Evolutionary conservation across 2,113 vertebrate genomes (phyloP), one percentile per base, ranked within the genome.

Genomic region (Larimichthys crocea): DNA sequence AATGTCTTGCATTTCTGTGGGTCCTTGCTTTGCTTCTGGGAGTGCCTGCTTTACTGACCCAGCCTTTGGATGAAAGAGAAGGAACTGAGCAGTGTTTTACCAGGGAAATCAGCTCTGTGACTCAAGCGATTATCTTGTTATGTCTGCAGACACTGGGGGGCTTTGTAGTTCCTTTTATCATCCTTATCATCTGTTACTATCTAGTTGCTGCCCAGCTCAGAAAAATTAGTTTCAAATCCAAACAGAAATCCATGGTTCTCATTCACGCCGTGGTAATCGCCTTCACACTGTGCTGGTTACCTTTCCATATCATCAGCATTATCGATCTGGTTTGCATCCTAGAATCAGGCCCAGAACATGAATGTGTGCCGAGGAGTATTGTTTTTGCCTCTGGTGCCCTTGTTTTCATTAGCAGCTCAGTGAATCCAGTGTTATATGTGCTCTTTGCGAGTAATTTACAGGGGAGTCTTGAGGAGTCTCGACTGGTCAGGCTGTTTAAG

Each of bases 261-360:
- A 75, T 95, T 44, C 49, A 67, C 4, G 15, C 80, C 20, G 89
- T 94, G 24, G 84, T 94, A 8, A 24, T 89, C 44, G 79, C 87
- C 5, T 94, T 95, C 69, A 72, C 65, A 52, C 1, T 95, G 22
- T 94, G 93, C 68, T 94, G 93, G 93, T 44, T 93, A n/a, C 93
- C 93, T 49, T 76, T 93, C 53, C 93, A 94, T 26, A 7, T 90
- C 44, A 57, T 89, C 42, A 94, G 91, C 66, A 60, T 92, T 3
- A 24, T 76, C 24, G 46, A 56, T 12, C 9, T 88, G 11, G 53
- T 77, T 35, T 79, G 71, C 17, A 52, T 86, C 35, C 67, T 88
- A 3, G 5, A 1, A 5, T 29, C 46, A 53, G 64, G 12, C 19
- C 9, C 17, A 22, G 53, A 35, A 0, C 2, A 50, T 1, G 1